Evolutionary conservation across 2,888 invertebrate genomes (phyloP), one percentile per base, ranked within the genome.

Genomic region (Campoletis raptor): DNA sequence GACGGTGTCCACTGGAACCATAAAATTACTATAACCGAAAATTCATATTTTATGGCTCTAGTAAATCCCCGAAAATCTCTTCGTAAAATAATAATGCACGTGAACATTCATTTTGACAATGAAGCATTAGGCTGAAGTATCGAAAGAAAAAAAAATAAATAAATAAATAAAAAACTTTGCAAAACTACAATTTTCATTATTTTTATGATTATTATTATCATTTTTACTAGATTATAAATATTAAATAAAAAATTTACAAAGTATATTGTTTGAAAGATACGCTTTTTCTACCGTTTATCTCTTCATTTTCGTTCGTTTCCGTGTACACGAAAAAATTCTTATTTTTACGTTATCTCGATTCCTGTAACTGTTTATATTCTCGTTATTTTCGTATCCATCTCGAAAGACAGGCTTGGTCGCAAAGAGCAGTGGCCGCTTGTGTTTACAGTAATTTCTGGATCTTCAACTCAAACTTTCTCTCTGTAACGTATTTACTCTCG

Each of bases 391-490:
- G 61, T 66, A 77, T 57, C 24, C 30, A 74, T 80, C 36, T 69
- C 45, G 30, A 5, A 36, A 21, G 8, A 45, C 24, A 42, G 37
- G 21, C 9, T 37, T 48, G 45, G 30, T 61, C 45, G 72, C 64
- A 54, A 21, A 77, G 72, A 73, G 57, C 57, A 83, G 54, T 61
- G 61, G 48, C 80, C 52, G 80, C 76, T 80, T 74, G 80, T 70
- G 76, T 18, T 42, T 48, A 40, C 45, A 37, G 61, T 69, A 21
- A 67, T 76, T 67, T 40, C 42, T 61, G 21, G 40, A 48, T 52
- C 48, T 74, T 74, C 52, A 64, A 74, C 73, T 57, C n/a, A 18
- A 80, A 80, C 74, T 74, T 84, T 76, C 52, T 76, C 74, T n/a
- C 48, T 69, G 40, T 48, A 73, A 66, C 40, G 37, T 48, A 70